Base-by-base conservation (phyloP, 1,140 invertebrate genomes). In the Pentalonia nigronervosa region DNA sequence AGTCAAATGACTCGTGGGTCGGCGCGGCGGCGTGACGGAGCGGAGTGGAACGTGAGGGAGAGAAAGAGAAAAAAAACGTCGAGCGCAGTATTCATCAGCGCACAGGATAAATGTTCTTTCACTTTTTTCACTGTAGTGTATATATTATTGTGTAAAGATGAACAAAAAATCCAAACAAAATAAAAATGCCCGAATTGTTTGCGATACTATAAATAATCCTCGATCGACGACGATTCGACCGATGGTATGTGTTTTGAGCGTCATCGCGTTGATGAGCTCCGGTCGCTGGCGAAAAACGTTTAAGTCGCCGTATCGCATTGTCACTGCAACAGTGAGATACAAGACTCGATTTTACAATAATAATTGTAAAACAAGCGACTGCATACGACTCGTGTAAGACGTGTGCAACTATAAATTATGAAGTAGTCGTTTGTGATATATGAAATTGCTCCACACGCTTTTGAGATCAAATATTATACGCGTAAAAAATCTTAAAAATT, bases 1-100 rank as follows among this genome's bases (percentile, higher is more conserved):
- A 93, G 91, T 93, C 76, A 83, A 93, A 92, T 84, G 91, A 93
- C 81, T 56, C 25, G 47, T 41, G 90, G 90, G 90, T 34, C 60
- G 45, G 17, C n/a, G 90, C 7, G 36, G 36, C n/a, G 4, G 30
- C 21, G 67, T 14, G 48, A 34, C 17, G 14, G 17, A 14, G 17
- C 11, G 60, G 60, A 0, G 6, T n/a, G 14, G 60, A 76, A 76
- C n/a, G 60, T n/a, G 30, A n/a, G n/a, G 17, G 30, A 76, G 60
- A 76, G 21, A 53, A 7, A 53, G 50, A 50, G 48, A 67, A 4
- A 83, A 21, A 56, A 90, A 86, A 86, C 81, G 91, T 50, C 91
- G 48, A 50, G 81, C 34, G 17, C 50, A 53, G 91, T 93, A 53
- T 93, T 93, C 91, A 86, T 84, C 91, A 84, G 48, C 91, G 47